Conservation (phyloP, 2,888 invertebrate genomes). For the Catotricha subobsoleta region DNA sequence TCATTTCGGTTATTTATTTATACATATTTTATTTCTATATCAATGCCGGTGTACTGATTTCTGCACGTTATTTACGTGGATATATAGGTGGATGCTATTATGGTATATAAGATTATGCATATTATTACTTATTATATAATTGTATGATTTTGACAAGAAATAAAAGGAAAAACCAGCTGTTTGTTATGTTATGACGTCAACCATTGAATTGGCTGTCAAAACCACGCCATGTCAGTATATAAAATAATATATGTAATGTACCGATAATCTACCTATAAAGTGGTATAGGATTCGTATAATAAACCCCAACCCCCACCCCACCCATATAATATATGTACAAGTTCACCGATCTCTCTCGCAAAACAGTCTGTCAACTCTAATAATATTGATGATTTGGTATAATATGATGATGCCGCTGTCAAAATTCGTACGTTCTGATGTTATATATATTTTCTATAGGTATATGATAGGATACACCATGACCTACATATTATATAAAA, state of each 20-base stretch:
- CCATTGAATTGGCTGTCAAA: conserved; percentile 7
- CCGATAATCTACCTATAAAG: too few relatives aligned
- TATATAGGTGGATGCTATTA: neutral
- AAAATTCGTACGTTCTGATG: too few relatives aligned
- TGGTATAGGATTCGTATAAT: too few relatives aligned
- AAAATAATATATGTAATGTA: conserved; percentile 3
- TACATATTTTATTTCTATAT: too few relatives aligned
- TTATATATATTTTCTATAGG: too few relatives aligned
- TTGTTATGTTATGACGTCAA: conserved; percentile 6
- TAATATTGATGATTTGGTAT: conserved; percentile 8
- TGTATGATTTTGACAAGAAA: conserved; percentile 2
- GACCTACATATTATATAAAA: conserved; percentile 1
- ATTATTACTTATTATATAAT: too few relatives aligned
- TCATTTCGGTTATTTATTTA: too few relatives aligned
- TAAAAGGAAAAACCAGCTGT: conserved; percentile 6
- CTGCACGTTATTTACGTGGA: neutral
- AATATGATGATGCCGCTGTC: too few relatives aligned
- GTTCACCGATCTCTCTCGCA: conserved; percentile 7
- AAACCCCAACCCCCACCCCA: too few relatives aligned
- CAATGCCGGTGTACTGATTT: too few relatives aligned
- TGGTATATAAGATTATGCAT: too few relatives aligned
- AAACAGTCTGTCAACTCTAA: conserved; percentile 5
- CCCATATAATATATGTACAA: neutral
- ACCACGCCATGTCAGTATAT: conserved; percentile 6
- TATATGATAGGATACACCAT: too few relatives aligned